Percentiles rank a stretch among this genome's conserved stretches.
Conservation (phyloP, 1,140 invertebrate genomes). For the Scaptomyza hsui region DNA sequence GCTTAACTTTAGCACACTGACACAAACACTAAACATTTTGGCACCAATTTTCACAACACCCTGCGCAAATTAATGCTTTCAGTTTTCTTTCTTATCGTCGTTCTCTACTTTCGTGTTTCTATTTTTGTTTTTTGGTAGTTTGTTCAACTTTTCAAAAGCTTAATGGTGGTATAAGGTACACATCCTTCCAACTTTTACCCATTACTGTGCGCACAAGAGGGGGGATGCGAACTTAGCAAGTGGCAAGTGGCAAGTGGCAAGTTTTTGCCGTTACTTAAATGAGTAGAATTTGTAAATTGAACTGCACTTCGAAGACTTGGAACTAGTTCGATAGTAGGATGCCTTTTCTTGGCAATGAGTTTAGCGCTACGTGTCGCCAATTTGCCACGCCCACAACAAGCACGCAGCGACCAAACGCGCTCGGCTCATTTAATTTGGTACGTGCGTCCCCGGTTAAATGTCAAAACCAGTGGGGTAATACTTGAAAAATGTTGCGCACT, state of each 20-base stretch:
- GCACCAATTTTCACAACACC: constrained; percentile 52
- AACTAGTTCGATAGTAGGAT: too few relatives aligned
- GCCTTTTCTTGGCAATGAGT: constrained; percentile 23
- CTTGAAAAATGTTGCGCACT: constrained; percentile 40
- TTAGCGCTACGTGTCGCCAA: constrained; percentile 64
- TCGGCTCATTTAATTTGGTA: constrained; percentile 72
- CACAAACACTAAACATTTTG: constrained; percentile 30
- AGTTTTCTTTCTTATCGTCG: constrained; percentile 26
- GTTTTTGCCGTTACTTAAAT: constrained; percentile 57
- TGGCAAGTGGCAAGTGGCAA: constrained; percentile 52
- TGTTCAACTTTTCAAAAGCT: constrained; percentile 71
- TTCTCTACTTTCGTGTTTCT: constrained; percentile 15
- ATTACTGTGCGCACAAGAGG: constrained; percentile 38
- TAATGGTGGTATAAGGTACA: constrained; percentile 46
- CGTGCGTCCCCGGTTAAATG: constrained; percentile 48
- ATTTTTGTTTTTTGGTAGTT: constrained; percentile 36
- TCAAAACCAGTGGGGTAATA: constrained; percentile 39
- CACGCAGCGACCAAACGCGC: constrained; percentile 5
- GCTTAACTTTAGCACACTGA: constrained; percentile 10
- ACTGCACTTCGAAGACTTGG: constrained; percentile 51
- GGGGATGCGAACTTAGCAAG: constrained; percentile 10
- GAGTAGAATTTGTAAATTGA: constrained; percentile 72
- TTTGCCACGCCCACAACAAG: constrained; percentile 57
- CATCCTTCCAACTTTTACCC: constrained; percentile 72
- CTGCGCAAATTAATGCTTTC: constrained; percentile 31